Percentiles rank a stretch among this genome's conserved stretches.
These are phyloP conservation scores for Epinotia nisella DNA, from an alignment of 2,888 invertebrate species.

Conservation along the genomic window DNA sequence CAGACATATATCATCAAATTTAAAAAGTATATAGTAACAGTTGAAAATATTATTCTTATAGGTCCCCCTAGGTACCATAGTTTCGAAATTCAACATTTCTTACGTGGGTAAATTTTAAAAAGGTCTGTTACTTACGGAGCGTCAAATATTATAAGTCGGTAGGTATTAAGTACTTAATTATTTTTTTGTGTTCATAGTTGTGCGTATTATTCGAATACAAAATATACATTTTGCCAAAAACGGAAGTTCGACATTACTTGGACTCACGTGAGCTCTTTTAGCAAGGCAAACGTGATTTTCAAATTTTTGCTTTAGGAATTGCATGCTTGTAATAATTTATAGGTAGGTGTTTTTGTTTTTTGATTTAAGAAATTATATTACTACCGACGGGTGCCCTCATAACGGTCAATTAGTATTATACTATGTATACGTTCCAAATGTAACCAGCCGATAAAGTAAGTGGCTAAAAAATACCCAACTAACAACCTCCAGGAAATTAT, in stretches of 20 bases:
- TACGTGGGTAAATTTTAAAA: too few species aligned
- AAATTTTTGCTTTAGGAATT: too few species aligned
- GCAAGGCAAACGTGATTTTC: too few species aligned
- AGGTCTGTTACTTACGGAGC: background rate
- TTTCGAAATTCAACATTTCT: background rate
- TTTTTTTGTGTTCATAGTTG: too few species aligned
- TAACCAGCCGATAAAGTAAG: conserved; percentile 44
- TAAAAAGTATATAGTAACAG: background rate
- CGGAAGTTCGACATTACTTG: too few species aligned
- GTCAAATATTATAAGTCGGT: background rate
- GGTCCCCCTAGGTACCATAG: too few species aligned
- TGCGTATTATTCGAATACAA: too few species aligned
- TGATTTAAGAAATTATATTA: background rate
- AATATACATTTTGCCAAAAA: too few species aligned
- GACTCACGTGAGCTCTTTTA: too few species aligned
- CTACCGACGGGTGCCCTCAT: background rate
- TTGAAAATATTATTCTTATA: too few species aligned
- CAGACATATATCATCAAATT: conserved; percentile 11
- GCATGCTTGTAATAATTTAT: background rate
- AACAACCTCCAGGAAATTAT: conserved; percentile 16
- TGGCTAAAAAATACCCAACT: conserved; percentile 29
- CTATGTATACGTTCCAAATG: conserved; percentile 11
- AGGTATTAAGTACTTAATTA: too few species aligned
- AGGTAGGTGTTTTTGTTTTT: background rate
- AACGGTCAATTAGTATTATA: conserved; percentile 2